Evolutionary conservation across 2,888 invertebrate genomes (phyloP), one percentile per base, ranked within the genome.

Genomic region (Arctia plantaginis): DNA sequence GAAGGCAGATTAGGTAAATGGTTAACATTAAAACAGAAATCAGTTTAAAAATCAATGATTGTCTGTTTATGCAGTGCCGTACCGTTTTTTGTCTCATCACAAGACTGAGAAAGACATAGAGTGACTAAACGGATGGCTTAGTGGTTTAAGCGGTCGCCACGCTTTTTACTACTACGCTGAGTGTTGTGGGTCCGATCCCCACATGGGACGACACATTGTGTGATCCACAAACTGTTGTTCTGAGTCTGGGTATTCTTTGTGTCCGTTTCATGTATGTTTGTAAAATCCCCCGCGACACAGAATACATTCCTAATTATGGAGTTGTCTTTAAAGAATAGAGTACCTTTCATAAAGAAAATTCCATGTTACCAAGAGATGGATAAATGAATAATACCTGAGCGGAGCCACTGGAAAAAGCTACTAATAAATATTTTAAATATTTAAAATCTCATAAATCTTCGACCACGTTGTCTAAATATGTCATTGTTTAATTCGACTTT

Each of bases 371-470:
- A 20, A 51, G 51, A 47, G 47, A 47, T 47, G 20, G 1, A 20
- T 47, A 47, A 47, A 47, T 47, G 2, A 20, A 47, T 47, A 20
- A 47, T 47, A 23, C 8, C 23, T 10, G 12, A n/a, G 23, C 12
- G 2, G 6, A 55, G 23, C 51, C 12, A n/a, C 20, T 15, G 27
- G 27, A 0, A 59, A 59, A 27, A 27, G 7, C 59, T 59, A 27
- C 6, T 13, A 59, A 27, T 59, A 59, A 59, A 69, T 62, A 41
- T 33, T 68, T 68, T 4, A 39, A 59, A 69, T 44, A 41, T 41
- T 67, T 67, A 0, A 35, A 69, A 69, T 70, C 44, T 44, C 18
- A 69, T 30, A 41, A 62, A 59, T 64, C 62, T 30, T 30, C 12
- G 10, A 4, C 0, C 23, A 33, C 27, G 4, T 59, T 13, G n/a